Evolutionary conservation across 1,140 invertebrate genomes (phyloP), one percentile per base, ranked within the genome.

Genomic region (Aphelenchoides avenae): DNA sequence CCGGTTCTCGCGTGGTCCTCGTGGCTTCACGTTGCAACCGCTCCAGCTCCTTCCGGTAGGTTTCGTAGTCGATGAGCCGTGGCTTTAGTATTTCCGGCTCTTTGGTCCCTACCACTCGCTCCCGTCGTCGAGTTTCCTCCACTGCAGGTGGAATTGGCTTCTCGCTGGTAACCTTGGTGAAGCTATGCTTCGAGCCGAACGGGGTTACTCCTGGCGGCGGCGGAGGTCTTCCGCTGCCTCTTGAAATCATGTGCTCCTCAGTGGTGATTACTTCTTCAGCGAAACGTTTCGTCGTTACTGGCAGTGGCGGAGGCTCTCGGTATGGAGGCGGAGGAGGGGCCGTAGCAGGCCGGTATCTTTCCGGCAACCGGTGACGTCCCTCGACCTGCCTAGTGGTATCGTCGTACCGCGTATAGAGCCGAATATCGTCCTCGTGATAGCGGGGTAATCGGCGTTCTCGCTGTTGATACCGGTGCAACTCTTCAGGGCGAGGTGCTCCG

Each of bases 11-110:
- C 34, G 18, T 27, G 18, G 4, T 29, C 18, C 26, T 42, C n/a
- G 15, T n/a, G 1, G 66, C 66, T 41, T 71, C 20, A 29, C 34
- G 13, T 36, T 65, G 65, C 13, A 67, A 50, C n/a, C 60, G 33
- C 36, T 56, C 52, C 24, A 67, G 54, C 54, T 67, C 65, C 4
- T 27, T 34, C 13, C 53, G 31, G 46, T 70, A 67, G 6, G 68
- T 71, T 22, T 58, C 51, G 30, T 50, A 67, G 52, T 67, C 65
- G 36, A 67, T 67, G 18, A 69, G 26, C 13, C 63, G 55, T 20
- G 63, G 31, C 34, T 51, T 51, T 52, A 43, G 13, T 44, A 51
- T 51, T 20, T 53, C 22, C 31, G 36, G 4, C 29, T 27, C 15
- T 27, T 33, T 6, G 39, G 36, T 31, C 5, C 15, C 48, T 51